Evolutionary conservation across 2,797 vertebrate species (phyloP), one percentile per base, ranked within the genome.

Genomic region (Girardinus metallicus): DNA sequence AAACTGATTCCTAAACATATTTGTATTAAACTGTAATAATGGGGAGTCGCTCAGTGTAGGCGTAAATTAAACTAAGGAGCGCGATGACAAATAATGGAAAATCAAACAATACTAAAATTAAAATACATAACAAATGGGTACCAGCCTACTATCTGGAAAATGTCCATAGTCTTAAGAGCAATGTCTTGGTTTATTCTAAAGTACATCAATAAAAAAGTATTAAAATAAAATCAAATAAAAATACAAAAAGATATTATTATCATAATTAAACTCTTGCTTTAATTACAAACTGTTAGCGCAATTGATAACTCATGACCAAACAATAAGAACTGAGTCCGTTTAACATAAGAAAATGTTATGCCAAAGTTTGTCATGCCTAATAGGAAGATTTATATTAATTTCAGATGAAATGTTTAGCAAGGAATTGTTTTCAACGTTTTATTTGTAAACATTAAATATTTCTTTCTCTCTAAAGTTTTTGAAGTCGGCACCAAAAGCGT

Each of bases 401-500:
- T 89, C 78, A 92, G 87, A 94, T 79, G 92, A 94, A 91, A 75
- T 89, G 60, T 93, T 91, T 94, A 86, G 83, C 85, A 91, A 90
- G 82, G 79, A 79, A 86, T 91, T 90, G 83, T 93, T 94, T 96
- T 95, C 87, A 95, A 95, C 88, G 93, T 97, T 98, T 99, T 98
- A 99, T 99, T 98, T 98, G 97, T 97, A 98, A 99, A 98, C 97
- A 98, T 98, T 97, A 98, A 98, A 98, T 98, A 95, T 95, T 96
- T 97, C 97, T 97, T 97, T 97, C 95, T 97, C 95, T 96, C 96
- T 96, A 96, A 98, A 96, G 97, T 95, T 96, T 96, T 96, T 93
- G 93, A 95, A 92, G 91, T 95, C 92, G 94, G 95, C 92, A 95
- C 92, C 93, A 91, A 95, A 96, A 92, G 96, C 94, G 85, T 96